Conservation (phyloP, 2,113 vertebrate species). For the Stegastes partitus region DNA sequence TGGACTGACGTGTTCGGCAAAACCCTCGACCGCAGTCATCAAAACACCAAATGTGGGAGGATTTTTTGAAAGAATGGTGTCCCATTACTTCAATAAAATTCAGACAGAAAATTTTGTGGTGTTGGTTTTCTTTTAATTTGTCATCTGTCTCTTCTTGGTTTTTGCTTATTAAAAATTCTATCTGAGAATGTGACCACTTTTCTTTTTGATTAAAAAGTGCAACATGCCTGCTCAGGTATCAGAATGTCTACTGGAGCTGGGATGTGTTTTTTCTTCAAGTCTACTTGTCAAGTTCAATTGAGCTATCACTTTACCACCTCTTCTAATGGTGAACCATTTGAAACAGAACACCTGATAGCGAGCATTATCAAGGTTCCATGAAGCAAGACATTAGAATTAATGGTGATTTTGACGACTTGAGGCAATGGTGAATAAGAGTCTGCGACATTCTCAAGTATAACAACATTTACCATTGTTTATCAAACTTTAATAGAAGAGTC, state of each 20-base stretch:
- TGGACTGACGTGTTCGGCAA: no score
- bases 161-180: background rate
- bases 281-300: background rate
- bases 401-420: conserved; percentile 1
- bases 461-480: background rate
- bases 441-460: background rate
- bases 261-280: no score
- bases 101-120: no score
- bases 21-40: no score
- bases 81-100: no score
- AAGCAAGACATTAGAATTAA: background rate
- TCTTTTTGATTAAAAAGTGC: background rate
- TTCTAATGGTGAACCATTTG: background rate
- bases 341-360: background rate
- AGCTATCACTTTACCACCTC: background rate
- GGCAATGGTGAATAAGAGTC: background rate
- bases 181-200: background rate
- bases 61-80: no score
- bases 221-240: background rate
- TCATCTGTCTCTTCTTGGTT: no score
- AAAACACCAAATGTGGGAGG: background rate
- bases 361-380: background rate
- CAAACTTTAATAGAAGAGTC: conserved; percentile 15
- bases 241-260: background rate
- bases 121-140: no score